Evolutionary conservation across 2,113 vertebrate species (phyloP), one percentile per base, ranked within the genome.

Genomic region (Mesembrinibis cayennensis): DNA sequence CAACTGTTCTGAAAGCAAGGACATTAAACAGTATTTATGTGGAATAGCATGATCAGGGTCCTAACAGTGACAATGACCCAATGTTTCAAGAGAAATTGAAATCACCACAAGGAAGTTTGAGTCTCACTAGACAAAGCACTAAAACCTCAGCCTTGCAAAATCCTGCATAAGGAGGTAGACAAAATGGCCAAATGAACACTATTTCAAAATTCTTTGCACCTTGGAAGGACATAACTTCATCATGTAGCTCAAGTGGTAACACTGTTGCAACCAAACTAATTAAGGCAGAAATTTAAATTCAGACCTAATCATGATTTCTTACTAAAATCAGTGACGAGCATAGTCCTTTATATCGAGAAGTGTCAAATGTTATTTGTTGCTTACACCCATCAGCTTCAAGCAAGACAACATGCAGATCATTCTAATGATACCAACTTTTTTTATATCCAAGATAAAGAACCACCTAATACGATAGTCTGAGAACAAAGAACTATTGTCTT

Each of bases 381-480:
- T 90, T 74, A n/a, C 11, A 85, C 3, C 1, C 11, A 74, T 17
- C 8, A 79, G 3, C 22, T 88, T 92, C 65, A 92, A 61, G 40
- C 29, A 69, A 73, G 26, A 70, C 93, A 83, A 59, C 34, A 26
- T 6, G 11, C 8, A 47, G 40, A 65, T 23, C 15, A 73, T 53
- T 83, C 27, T 50, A 83, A 40, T 9, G 2, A 50, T 15, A 67
- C 1, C 5, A 22, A 9, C 2, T 36, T 36, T 42, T 79, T n/a
- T 72, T 3, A 9, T 16, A 71, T 32, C 50, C 50, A 82, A 13
- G 42, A 62, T 55, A 62, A 82, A 80, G 13, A 44, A 44, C 3
- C 6, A 74, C 9, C 14, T 45, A 73, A 73, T 13, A 70, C 0
- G 0, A 53, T 2, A 93, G 26, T 36, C 36, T 18, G 13, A 74